phyloP scores from a whole-genome alignment of 2,888 invertebrate genomes.

The Aphodius sticticus region DNA sequence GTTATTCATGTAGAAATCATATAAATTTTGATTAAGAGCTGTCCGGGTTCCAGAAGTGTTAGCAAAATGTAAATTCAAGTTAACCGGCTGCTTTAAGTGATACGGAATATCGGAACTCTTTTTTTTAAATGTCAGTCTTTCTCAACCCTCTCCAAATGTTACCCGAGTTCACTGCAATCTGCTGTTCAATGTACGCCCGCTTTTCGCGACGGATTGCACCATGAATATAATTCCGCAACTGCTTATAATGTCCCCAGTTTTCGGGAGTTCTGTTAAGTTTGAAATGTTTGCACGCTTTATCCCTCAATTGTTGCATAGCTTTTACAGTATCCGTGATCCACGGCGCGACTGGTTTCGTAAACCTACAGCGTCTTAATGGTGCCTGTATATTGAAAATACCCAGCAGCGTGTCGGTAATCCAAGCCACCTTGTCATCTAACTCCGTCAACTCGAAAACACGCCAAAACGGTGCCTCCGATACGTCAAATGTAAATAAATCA shows the following conservation, averaged over 20 bases:
- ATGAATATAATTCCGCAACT: too few relatives aligned
- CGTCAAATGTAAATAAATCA: not conserved
- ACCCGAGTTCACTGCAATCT: not conserved
- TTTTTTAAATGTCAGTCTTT: too few relatives aligned
- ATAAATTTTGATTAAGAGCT: too few relatives aligned
- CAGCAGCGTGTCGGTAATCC: not conserved
- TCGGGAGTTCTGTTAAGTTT: not conserved
- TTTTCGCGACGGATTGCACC: not conserved
- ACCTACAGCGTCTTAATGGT: not conserved
- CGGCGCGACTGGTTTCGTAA: not conserved
- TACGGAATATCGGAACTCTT: too few relatives aligned
- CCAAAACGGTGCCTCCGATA: not conserved
- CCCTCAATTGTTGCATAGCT: slow-evolving; percentile 1
- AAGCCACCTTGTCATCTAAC: not conserved
- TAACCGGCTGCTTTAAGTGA: too few relatives aligned
- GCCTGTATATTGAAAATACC: not conserved
- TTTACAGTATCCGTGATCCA: slow-evolving; percentile 10
- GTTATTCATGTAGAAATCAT: too few relatives aligned
- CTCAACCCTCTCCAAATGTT: too few relatives aligned
- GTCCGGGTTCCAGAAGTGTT: too few relatives aligned
- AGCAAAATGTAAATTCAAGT: too few relatives aligned
- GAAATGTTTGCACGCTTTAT: not conserved
- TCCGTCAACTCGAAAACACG: not conserved
- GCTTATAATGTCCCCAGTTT: not conserved
- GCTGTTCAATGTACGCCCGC: not conserved